Base-by-base conservation (phyloP, 2,888 invertebrate genomes). In the Morpho achilles region DNA sequence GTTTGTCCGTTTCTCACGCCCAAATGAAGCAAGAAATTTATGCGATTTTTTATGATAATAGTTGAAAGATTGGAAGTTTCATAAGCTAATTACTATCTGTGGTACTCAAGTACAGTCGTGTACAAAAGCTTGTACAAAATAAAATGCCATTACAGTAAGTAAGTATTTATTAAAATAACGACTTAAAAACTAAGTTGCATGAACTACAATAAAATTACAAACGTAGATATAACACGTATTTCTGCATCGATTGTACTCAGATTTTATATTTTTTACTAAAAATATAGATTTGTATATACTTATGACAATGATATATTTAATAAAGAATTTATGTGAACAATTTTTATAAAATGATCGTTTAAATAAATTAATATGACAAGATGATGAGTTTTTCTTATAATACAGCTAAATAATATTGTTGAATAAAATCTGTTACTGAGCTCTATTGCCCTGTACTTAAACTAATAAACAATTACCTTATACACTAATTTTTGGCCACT, bases 151-250 rank as follows among this genome's bases (percentile, higher is more conserved):
- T 73, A 72, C 71, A 67, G 67, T 68, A 71, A 72, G 71, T 69
- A 72, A 72, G 71, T 72, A 68, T 75, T 71, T 72, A 74, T 74
- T 78, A 73, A 76, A 79, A 78, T 77, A 71, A 69, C 56, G 61
- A 59, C 58, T 74, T 60, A 71, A 72, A 16, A 61, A 32, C 67
- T 73, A 70, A 58, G 32, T 53, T 39, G 43, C 41, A 48, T 48
- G 16, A 59, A 50, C 10, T 51, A 59, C 53, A 62, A 9, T 51
- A 50, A 50, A 42, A 53, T 47, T 47, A 59, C 47, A 60, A 53
- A 60, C 46, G 46, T 40, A 23, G 32, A 56, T 56, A 62, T 54
- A 56, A 61, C 42, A 32, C 32, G 32, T 32, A 5, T 32, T 32
- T 32, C 32, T 32, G 32, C 32, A 32, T 32, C 32, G 32, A 32